Evolutionary conservation across 1,140 invertebrate species (phyloP).

Genomic region (Drosophila equinoxialis): DNA sequence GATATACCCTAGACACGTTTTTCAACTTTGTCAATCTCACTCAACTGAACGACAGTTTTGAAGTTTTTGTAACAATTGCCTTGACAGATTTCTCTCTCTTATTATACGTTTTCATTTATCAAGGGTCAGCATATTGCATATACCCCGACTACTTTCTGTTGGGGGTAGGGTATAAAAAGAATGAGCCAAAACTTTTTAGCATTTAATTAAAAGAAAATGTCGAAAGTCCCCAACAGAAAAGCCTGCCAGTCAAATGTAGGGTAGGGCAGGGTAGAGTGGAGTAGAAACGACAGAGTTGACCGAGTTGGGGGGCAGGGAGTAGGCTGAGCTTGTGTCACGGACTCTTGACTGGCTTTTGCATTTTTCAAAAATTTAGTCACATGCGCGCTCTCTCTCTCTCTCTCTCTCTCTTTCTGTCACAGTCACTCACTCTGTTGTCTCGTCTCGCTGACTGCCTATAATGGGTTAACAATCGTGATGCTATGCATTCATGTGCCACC

Average conservation of each 20-base stretch:
- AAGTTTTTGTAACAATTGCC: no score
- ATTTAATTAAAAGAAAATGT: constrained; percentile 74
- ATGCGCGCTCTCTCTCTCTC: background rate
- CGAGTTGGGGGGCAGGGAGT: background rate
- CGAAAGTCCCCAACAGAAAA: constrained; percentile 22
- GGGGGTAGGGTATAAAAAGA: constrained; percentile 3
- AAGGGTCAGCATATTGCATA: no score
- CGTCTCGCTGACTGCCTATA: constrained; percentile 32
- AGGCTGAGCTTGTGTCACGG: background rate
- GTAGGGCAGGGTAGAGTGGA: background rate
- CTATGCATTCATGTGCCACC: background rate
- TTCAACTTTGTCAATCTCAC: no score
- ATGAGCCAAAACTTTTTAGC: constrained; percentile 58
- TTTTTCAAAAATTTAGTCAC: constrained; percentile 33
- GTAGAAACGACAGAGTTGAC: background rate
- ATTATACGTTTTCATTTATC: no score
- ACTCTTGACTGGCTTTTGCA: background rate
- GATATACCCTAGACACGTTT: background rate
- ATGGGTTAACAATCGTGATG: constrained; percentile 36
- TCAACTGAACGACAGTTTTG: no score
- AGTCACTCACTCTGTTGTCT: background rate
- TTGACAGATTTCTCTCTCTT: no score
- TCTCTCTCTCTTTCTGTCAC: background rate
- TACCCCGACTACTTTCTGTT: no score
- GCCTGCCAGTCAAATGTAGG: background rate